phyloP scores from a whole-genome alignment of 2,888 invertebrate species.

The Acanthacorydalis orientalis region DNA sequence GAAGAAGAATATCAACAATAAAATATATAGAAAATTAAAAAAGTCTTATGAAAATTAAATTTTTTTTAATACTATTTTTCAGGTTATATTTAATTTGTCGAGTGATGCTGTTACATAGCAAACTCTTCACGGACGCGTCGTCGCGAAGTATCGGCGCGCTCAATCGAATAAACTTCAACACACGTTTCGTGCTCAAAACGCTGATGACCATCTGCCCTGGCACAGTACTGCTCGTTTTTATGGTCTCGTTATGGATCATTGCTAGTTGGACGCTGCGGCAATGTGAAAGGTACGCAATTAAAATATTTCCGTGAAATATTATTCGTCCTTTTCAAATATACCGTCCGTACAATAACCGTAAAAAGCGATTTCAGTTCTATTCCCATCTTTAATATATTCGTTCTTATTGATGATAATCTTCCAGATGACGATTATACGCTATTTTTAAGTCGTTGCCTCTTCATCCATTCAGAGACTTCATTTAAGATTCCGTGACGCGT shows the following conservation, averaged over 20 bases:
- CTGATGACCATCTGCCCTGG: conserved; percentile 99
- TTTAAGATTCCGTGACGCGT: too few species aligned
- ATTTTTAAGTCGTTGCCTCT: too few species aligned
- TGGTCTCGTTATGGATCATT: conserved; percentile 99
- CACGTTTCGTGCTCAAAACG: conserved; percentile 77
- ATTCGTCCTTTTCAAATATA: too few species aligned
- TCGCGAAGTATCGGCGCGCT: conserved; percentile 94
- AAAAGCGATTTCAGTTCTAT: too few species aligned
- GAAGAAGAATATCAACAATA: not conserved
- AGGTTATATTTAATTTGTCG: conserved; percentile 96
- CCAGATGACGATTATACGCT: too few species aligned
- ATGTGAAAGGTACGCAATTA: conserved; percentile 71
- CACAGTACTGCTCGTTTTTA: conserved; percentile 93
- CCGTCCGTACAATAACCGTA: too few species aligned
- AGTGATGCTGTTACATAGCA: conserved; percentile 98
- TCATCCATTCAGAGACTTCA: too few species aligned
- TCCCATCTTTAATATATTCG: too few species aligned
- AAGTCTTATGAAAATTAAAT: not conserved
- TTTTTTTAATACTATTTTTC: not conserved
- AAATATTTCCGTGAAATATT: too few species aligned
- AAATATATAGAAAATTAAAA: too few species aligned
- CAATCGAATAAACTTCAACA: conserved; percentile 97
- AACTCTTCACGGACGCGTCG: conserved; percentile 98
- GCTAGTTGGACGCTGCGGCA: conserved; percentile 98
- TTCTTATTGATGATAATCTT: too few species aligned